A percentile compares a stretch with the other conserved stretches of the same genome.
These are phyloP conservation scores for Sarcophaga carnaria DNA, from an alignment of 2,888 invertebrate genomes.

Conservation along the genomic window DNA sequence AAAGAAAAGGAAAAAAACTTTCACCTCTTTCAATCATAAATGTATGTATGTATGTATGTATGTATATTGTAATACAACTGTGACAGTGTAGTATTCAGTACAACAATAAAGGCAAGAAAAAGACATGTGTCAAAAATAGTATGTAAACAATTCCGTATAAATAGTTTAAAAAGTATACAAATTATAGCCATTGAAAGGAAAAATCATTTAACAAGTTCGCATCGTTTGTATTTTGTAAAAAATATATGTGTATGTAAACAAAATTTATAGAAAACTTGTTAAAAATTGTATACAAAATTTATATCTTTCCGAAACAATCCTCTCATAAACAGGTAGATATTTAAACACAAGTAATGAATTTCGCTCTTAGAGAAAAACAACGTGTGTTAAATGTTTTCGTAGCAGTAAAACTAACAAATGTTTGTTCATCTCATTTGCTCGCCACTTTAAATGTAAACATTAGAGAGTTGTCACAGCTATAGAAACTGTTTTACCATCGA, in stretches of 20 bases:
- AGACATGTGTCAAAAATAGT: constrained; percentile 34
- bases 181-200: neutral
- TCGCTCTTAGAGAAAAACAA: constrained; percentile 21
- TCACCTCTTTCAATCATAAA: constrained; percentile 60
- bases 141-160: constrained; percentile 23
- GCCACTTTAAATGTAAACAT: constrained; percentile 1
- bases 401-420: constrained; percentile 10
- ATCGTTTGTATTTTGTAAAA: neutral
- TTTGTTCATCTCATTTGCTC: constrained; percentile 36
- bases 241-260: constrained; percentile 21
- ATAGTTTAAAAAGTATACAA: neutral
- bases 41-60: neutral
- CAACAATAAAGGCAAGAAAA: constrained; percentile 11
- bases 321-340: constrained; percentile 4
- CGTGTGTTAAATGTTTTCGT: neutral
- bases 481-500: constrained; percentile 51
- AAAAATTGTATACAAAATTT: neutral
- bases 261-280: constrained; percentile 33
- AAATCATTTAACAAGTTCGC: constrained; percentile 37
- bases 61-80: constrained; percentile 13
- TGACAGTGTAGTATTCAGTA: constrained; percentile 46
- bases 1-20: constrained; percentile 59
- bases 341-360: neutral
- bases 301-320: constrained; percentile 1
- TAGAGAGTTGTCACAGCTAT: constrained; percentile 47